phyloP scores from a whole-genome alignment of 2,888 invertebrate genomes.

The Arctia plantaginis region DNA sequence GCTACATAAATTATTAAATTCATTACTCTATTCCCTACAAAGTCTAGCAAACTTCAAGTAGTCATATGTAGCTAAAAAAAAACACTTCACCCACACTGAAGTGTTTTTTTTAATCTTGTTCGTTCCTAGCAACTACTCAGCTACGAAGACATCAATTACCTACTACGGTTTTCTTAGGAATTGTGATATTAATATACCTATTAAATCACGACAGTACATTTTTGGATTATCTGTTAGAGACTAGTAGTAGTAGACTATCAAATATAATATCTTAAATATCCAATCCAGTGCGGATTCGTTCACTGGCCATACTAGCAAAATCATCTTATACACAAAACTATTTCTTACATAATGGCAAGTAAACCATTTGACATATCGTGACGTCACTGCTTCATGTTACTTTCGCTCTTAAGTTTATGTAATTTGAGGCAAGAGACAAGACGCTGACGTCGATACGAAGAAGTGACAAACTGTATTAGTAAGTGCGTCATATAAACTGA shows the following conservation, averaged over 20 bases:
- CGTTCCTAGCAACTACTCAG: background rate
- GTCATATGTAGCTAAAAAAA: too few species aligned
- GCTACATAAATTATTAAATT: too few species aligned
- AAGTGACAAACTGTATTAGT: constrained; percentile 6
- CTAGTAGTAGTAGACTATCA: background rate
- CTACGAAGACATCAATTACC: background rate
- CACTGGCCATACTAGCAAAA: background rate
- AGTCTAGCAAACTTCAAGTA: too few species aligned
- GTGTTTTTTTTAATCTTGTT: background rate
- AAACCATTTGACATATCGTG: background rate
- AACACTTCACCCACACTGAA: too few species aligned
- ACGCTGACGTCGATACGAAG: constrained; percentile 15
- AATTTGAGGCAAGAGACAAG: constrained; percentile 9
- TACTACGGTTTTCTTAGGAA: background rate
- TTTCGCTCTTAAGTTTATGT: constrained; percentile 15
- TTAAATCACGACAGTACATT: background rate
- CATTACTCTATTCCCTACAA: background rate
- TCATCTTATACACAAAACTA: background rate
- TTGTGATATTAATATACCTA: background rate
- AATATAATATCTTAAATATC: background rate
- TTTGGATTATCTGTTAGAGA: background rate
- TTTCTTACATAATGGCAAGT: constrained; percentile 1
- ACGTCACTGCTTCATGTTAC: constrained; percentile 7
- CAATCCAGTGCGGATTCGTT: background rate
- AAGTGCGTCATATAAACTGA: constrained; percentile 9